Percentiles rank a stretch among this genome's conserved stretches.
phyloP scores from a whole-genome alignment of 2,888 invertebrate genomes.

The Cryptus viduatorius region DNA sequence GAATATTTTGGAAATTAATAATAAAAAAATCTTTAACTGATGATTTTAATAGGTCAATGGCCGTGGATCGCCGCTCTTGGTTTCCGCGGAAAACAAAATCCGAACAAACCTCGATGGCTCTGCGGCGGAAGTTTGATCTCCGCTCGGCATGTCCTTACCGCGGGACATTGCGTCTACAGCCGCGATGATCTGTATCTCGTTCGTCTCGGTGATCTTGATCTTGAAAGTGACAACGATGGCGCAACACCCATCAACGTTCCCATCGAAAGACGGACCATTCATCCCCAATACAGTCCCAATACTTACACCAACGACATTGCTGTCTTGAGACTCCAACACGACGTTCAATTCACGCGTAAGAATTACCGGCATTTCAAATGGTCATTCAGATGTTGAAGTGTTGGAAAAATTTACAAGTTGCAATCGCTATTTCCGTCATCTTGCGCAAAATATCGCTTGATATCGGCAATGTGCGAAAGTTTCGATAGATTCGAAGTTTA shows the following conservation, averaged over 20 bases:
- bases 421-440: not conserved
- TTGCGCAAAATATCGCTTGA: not conserved
- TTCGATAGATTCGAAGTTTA: no score
- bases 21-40: conserved; percentile 48
- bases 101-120: conserved; percentile 84
- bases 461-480: no score
- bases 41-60: conserved; percentile 88
- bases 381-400: not conserved
- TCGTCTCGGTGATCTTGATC: conserved; percentile 92
- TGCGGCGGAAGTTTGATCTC: conserved; percentile 91
- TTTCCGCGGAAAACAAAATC: conserved; percentile 86
- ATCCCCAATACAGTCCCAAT: conserved; percentile 89
- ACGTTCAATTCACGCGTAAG: conserved; percentile 87
- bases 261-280: conserved; percentile 88
- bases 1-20: conserved; percentile 39
- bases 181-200: conserved; percentile 88
- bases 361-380: not conserved
- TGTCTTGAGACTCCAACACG: conserved; percentile 88
- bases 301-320: conserved; percentile 92
- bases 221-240: conserved; percentile 89
- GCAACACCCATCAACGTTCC: conserved; percentile 88
- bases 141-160: conserved; percentile 90
- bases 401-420: no score
- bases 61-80: conserved; percentile 93
- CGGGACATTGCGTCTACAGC: conserved; percentile 90